Conservation (phyloP, 1,140 invertebrate species). For the Drosophila kurseongensis region DNA sequence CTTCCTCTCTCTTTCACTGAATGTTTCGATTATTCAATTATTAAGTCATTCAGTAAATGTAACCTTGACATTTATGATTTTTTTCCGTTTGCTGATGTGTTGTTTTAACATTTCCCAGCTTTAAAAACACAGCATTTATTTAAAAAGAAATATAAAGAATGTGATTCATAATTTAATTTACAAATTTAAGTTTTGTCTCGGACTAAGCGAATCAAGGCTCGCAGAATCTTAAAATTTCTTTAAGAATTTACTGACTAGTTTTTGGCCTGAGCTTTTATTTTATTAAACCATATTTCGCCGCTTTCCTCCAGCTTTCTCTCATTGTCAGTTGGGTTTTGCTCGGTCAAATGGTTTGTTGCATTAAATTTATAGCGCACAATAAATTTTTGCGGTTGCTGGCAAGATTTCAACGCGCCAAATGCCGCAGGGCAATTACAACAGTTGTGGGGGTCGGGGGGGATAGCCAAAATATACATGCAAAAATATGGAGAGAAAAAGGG, state of each 20-base stretch:
- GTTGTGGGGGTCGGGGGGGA: background rate
- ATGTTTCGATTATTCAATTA: slow-evolving; percentile 15
- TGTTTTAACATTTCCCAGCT: background rate
- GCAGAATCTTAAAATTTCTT: no score
- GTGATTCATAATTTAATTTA: no score
- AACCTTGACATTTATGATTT: slow-evolving; percentile 39
- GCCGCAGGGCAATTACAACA: slow-evolving; percentile 74
- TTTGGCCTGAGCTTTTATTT: background rate
- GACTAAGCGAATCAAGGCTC: no score
- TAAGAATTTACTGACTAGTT: background rate
- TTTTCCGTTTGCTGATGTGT: background rate
- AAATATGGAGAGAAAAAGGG: slow-evolving; percentile 43
- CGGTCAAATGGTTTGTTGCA: slow-evolving; percentile 74
- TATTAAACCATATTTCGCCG: background rate
- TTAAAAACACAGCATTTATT: no score
- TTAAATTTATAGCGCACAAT: slow-evolving; percentile 77
- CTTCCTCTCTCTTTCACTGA: background rate
- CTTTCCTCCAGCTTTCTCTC: background rate
- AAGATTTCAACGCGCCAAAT: slow-evolving; percentile 65
- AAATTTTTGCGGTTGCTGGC: slow-evolving; percentile 73
- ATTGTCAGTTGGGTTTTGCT: slow-evolving; percentile 17
- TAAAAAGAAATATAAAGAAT: no score
- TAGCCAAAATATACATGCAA: slow-evolving; percentile 65
- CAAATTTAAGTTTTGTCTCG: no score
- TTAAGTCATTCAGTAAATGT: slow-evolving; percentile 11